These are phyloP conservation scores for Euproctis similis DNA, from an alignment of 2,888 invertebrate genomes.

Conservation along the genomic window DNA sequence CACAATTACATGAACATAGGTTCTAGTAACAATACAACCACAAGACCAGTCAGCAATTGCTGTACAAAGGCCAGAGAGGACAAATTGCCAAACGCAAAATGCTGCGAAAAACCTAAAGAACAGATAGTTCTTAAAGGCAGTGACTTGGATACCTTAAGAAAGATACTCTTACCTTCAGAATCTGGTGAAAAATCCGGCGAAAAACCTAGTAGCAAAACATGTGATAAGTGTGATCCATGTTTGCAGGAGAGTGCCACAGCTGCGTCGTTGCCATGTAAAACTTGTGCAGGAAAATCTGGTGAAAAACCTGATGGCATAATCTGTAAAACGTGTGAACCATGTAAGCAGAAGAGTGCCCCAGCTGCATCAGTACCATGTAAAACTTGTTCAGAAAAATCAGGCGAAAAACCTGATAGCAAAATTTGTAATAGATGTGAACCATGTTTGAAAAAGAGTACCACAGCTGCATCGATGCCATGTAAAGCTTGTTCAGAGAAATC, in stretches of 20 bases:
- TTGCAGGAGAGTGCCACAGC: neutral
- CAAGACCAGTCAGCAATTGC: too few species aligned
- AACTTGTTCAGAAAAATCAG: neutral
- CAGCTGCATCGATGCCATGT: too few species aligned
- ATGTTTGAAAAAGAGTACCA: neutral
- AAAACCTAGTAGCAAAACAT: conserved; percentile 2
- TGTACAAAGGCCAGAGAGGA: too few species aligned
- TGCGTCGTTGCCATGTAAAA: too few species aligned
- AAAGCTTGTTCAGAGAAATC: neutral
- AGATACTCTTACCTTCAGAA: conserved; percentile 7
- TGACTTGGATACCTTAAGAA: conserved; percentile 10
- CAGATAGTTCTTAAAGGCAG: conserved; percentile 2
- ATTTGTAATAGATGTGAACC: conserved; percentile 4
- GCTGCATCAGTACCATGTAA: too few species aligned
- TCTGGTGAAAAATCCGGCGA: too few species aligned
- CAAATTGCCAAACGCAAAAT: neutral
- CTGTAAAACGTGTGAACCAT: conserved; percentile 3
- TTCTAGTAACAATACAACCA: too few species aligned
- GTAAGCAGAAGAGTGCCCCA: neutral
- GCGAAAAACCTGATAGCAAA: neutral
- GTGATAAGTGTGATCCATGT: conserved; percentile 1
- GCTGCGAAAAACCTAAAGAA: neutral
- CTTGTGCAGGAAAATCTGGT: neutral
- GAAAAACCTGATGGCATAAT: conserved; percentile 1
- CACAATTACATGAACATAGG: too few species aligned